Evolutionary conservation across 2,888 invertebrate species (phyloP).

Genomic region (Xestia xanthographa): DNA sequence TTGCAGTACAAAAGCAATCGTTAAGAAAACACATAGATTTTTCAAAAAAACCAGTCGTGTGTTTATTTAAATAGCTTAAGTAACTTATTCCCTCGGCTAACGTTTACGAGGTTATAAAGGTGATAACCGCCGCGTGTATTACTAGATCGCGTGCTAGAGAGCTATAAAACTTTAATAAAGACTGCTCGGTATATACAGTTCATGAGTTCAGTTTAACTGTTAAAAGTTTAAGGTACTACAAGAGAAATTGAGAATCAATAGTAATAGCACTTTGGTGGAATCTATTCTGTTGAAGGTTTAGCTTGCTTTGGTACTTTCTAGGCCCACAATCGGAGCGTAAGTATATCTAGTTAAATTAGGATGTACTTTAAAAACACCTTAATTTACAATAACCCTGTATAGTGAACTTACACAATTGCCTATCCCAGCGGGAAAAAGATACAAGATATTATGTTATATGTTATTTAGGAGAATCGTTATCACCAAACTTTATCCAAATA

Average conservation of each 20-base stretch:
- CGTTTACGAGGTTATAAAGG: constrained; percentile 13
- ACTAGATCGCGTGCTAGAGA: constrained; percentile 39
- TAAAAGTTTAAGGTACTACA: constrained; percentile 21
- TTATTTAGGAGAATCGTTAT: constrained; percentile 8
- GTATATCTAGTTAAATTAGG: neutral
- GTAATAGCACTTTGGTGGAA: neutral
- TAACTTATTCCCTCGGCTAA: constrained; percentile 8
- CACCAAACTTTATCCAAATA: constrained; percentile 13
- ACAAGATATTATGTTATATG: too few species aligned
- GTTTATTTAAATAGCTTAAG: too few species aligned
- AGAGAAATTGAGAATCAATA: constrained; percentile 24
- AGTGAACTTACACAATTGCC: neutral
- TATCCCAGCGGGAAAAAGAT: neutral
- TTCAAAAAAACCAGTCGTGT: constrained; percentile 2
- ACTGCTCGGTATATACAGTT: neutral
- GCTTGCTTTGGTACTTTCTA: neutral
- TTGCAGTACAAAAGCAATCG: neutral
- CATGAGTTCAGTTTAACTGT: constrained; percentile 26
- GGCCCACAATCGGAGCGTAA: too few species aligned
- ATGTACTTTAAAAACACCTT: neutral
- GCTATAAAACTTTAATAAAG: constrained; percentile 25
- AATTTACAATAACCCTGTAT: neutral
- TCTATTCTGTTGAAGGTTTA: neutral
- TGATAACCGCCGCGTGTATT: constrained; percentile 22
- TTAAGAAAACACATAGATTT: constrained; percentile 33